Base-by-base conservation (phyloP, 2,888 invertebrate genomes). In the Oscheius sp. region DNA sequence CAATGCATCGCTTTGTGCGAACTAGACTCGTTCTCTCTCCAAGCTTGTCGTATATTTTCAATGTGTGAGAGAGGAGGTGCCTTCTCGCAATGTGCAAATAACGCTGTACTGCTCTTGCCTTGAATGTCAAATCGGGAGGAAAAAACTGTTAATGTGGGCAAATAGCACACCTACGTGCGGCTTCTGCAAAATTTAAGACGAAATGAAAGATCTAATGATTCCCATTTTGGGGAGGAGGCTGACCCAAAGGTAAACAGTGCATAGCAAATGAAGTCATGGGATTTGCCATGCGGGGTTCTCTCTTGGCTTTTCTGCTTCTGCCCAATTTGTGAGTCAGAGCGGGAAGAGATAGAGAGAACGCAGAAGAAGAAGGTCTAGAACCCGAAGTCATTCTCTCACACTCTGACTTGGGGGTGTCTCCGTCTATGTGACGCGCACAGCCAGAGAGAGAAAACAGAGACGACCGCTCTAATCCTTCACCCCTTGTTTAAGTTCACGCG, bases 21-120 rank as follows among this genome's bases (percentile, higher is more conserved):
- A 21, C 61, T 52, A 27, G 66, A 66, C 66, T 66, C 66, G 66
- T 66, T 66, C 25, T 49, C 35, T 18, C 66, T 49, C 49, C 27
- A 66, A 29, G 66, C 66, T 49, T 66, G 61, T 66, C 66, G 66
- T 66, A 49, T 66, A 66, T 66, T 66, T 66, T 66, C 66, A 49
- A 66, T 66, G 66, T 52, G 66, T 23, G 49, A 35, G 35, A 35
- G 35, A 66, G 49, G 52, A 27, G 49, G 66, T 52, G 66, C 66
- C 52, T 35, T 35, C 35, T 64, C 49, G 64, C 61, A 43, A 61
- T 64, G 64, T 49, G 64, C 64, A 64, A 64, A 64, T 49, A 64
- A 46, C 49, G 49, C 49, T 64, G 64, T 64, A 64, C 64, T 64
- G 46, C 46, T 64, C 64, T 23, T 23, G 45, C 43, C 35, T 61